These are phyloP conservation scores for Entomyzon cyanotis DNA, from an alignment of 2,113 vertebrate genomes.

Conservation along the genomic window DNA sequence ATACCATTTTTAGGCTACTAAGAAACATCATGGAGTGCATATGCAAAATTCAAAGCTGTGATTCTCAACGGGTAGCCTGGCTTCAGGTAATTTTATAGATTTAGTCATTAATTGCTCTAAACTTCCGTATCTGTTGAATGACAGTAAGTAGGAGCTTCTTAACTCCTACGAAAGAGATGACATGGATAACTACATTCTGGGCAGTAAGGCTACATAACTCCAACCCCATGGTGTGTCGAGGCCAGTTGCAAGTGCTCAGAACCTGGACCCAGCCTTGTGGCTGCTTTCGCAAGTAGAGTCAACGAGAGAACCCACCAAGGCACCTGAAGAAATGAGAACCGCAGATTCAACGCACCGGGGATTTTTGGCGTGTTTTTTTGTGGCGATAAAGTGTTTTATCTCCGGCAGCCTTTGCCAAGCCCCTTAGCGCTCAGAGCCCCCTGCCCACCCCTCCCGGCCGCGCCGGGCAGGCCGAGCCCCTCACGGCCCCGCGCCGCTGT, in stretches of 20 bases:
- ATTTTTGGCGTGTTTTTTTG: rapidly evolving
- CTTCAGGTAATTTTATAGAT: background rate
- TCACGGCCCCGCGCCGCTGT: rapidly evolving
- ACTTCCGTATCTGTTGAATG: rapidly evolving
- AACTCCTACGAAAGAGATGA: background rate
- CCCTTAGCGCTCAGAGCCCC: rapidly evolving
- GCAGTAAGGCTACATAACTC: background rate
- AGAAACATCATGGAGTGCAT: background rate
- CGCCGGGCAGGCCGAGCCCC: background rate
- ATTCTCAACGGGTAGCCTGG: background rate
- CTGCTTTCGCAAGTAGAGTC: background rate
- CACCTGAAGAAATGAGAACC: background rate
- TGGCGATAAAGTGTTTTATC: rapidly evolving
- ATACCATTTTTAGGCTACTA: background rate
- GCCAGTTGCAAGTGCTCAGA: rapidly evolving
- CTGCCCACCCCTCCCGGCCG: rapidly evolving
- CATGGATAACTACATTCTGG: background rate
- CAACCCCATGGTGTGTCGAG: rapidly evolving
- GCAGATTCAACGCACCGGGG: rapidly evolving
- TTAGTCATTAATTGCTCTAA: background rate
- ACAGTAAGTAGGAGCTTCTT: background rate
- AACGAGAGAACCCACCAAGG: background rate
- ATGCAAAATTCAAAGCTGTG: background rate
- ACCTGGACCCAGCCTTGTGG: background rate
- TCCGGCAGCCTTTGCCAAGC: rapidly evolving